Evolutionary conservation across 1,140 invertebrate species (phyloP), one percentile per base, ranked within the genome.

Genomic region (Bicyclus anynana): DNA sequence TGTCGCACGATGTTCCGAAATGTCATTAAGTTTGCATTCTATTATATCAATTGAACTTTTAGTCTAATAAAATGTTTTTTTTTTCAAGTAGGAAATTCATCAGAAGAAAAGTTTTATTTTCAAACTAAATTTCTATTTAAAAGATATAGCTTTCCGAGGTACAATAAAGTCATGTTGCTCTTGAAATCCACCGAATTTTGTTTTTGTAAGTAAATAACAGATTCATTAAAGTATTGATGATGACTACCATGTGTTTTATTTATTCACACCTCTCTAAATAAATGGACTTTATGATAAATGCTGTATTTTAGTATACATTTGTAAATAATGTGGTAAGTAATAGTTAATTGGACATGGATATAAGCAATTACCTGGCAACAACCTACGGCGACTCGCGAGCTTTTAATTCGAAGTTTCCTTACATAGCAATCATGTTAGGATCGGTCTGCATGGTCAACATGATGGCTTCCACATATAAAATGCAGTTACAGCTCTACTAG

Each of bases 171-270:
- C 53, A 71, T 65, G 69, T 77, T 74, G 77, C 79, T 82, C 70
- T 77, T 65, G 59, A 75, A 73, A 66, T 83, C 83, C 83, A 83
- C 83, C 83, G 83, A 84, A 70, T 66, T 63, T 79, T 23, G 81
- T 83, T 84, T n/a, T n/a, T n/a, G n/a, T n/a, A n/a, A n/a, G 81
- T 87, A 87, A 76, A 83, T 84, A 84, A 84, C 74, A 62, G 74
- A 77, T 74, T 86, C 73, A 84, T 83, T 86, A 83, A 83, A 83
- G 20, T 68, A 55, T 78, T 76, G 74, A 86, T 81, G 78, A 86
- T 77, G 77, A 86, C 73, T 82, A 72, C 76, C 7, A 69, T 65
- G 61, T 27, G 54, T 84, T 78, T 84, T 73, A 80, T 77, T 83
- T 70, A 14, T 46, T 37, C 37, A 2, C 33, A 12, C 29, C 10